A percentile compares a stretch with the other conserved stretches of the same genome.
Evolutionary conservation across 2,797 vertebrate genomes (phyloP).

Genomic region (Crypturellus tataupa): DNA sequence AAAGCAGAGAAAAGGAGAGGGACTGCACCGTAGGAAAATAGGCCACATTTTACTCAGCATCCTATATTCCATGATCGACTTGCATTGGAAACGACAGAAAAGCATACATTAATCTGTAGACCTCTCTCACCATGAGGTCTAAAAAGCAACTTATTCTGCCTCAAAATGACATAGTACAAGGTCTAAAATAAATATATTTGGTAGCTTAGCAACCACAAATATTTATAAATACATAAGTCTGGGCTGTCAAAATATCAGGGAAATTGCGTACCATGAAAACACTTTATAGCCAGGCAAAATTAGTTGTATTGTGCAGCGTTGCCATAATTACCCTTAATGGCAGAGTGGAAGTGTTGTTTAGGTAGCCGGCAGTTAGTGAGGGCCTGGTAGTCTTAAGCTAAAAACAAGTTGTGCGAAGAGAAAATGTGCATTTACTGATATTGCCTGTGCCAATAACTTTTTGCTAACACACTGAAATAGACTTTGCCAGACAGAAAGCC

Average conservation of each 20-base stretch:
- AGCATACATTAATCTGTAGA: constrained; percentile 40
- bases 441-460: background rate
- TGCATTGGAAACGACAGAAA: constrained; percentile 22
- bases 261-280: constrained; percentile 45
- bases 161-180: constrained; percentile 64
- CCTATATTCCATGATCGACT: background rate
- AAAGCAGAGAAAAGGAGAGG: constrained; percentile 4
- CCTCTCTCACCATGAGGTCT: constrained; percentile 13
- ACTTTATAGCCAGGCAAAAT: constrained; percentile 59
- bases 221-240: constrained; percentile 68
- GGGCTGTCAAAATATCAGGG: constrained; percentile 63
- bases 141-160: constrained; percentile 48
- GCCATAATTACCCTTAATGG: constrained; percentile 24
- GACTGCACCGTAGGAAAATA: background rate
- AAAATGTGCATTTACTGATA: background rate
- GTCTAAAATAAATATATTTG: constrained; percentile 66
- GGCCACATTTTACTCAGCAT: constrained; percentile 3
- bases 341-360: constrained; percentile 13
- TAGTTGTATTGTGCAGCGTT: constrained; percentile 24
- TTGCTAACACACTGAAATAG: background rate
- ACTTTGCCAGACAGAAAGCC: background rate
- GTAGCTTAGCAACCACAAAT: constrained; percentile 73
- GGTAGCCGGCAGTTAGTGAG: constrained; percentile 6
- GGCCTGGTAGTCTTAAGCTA: background rate
- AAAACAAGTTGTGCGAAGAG: constrained; percentile 3